Evolutionary conservation across 2,888 invertebrate species (phyloP).

Genomic region (Piscicola geometra): DNA sequence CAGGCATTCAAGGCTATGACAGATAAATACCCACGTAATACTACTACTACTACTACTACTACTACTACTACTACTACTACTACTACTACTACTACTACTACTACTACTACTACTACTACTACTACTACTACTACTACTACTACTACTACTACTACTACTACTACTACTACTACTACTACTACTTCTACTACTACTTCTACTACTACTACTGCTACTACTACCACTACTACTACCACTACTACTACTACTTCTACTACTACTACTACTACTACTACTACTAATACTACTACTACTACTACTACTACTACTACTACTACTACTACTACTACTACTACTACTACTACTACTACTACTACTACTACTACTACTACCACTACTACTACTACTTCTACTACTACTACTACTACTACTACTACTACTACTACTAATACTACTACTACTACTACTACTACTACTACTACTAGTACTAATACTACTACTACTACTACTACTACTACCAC

Average conservation of each 20-base stretch:
- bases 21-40: too few relatives aligned
- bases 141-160: neutral
- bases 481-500: slow-evolving; percentile 20
- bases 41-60: slow-evolving; percentile 24
- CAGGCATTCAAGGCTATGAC: too few relatives aligned
- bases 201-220: slow-evolving; percentile 22
- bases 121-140: slow-evolving; percentile 2
- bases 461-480: neutral
- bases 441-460: neutral
- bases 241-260: slow-evolving; percentile 21
- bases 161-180: slow-evolving; percentile 2
- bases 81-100: slow-evolving; percentile 24
- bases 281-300: slow-evolving; percentile 19
- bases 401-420: slow-evolving; percentile 24
- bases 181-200: slow-evolving; percentile 19
- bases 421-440: slow-evolving; percentile 11
- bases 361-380: slow-evolving; percentile 20
- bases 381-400: slow-evolving; percentile 22
- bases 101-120: slow-evolving; percentile 22
- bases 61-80: slow-evolving; percentile 22
- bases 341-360: slow-evolving; percentile 24
- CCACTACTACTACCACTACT: slow-evolving; percentile 20
- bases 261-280: slow-evolving; percentile 22
- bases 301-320: slow-evolving; percentile 24
- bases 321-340: slow-evolving; percentile 24